Evolutionary conservation across 2,113 vertebrate genomes (phyloP), one percentile per base, ranked within the genome.

Genomic region (Gallinago jamesoni): DNA sequence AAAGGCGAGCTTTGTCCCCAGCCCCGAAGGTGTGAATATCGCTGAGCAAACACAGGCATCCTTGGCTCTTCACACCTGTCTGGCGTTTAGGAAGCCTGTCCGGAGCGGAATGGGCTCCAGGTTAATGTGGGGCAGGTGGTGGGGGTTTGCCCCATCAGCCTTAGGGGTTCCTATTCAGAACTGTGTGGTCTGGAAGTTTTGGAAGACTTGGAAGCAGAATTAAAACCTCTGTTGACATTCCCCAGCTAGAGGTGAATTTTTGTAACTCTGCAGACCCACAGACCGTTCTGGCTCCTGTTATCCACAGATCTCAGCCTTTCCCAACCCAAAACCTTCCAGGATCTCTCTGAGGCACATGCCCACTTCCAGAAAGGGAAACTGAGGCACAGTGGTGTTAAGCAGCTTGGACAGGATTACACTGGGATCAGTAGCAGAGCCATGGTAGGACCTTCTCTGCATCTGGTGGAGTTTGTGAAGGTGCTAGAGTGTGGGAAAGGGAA

Each of bases 31-130:
- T 93, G 93, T 0, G 11, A 93, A 73, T 74, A 68, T 79, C 11
- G 1, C 77, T n/a, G 63, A 92, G 91, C 89, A 97, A 95, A 97
- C 90, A 95, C 22, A 14, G 35, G 16, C 31, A 4, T 53, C 43
- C 50, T 15, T 3, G 4, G 84, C 76, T 85, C 85, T 83, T 96
- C 76, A 78, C 96, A 97, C 96, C 96, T 96, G 97, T 2, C 0
- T 15, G 24, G 59, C 6, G 1, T 52, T 56, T 41, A 2, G 12
- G 45, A 76, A 95, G 37, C 16, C 83, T 64, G 69, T 25, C 76
- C 2, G 0, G 62, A 59, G 30, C 7, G 1, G 9, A 25, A 14
- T 2, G 0, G 39, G 62, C 16, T 25, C 74, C 33, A 2, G 68
- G 82, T 50, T 64, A 24, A 43, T 1, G 25, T 4, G 41, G 73